Conservation (phyloP, 64 coral and sea anemone species). For the Pachyseris speciosa region DNA sequence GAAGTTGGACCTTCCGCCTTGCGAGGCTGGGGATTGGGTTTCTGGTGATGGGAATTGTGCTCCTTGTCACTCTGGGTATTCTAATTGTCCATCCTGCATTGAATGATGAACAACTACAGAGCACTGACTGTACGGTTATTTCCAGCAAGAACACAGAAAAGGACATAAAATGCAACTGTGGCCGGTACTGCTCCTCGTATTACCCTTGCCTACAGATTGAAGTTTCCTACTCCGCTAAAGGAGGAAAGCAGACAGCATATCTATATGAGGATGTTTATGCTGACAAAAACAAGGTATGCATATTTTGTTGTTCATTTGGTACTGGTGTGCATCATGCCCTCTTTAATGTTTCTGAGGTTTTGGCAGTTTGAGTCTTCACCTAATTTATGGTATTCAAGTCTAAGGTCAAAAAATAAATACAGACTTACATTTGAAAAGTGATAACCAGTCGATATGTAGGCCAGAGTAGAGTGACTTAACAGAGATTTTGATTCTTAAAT, state of each 20-base stretch:
- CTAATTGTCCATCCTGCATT: conserved; percentile 27
- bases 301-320: not conserved
- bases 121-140: conserved; percentile 8
- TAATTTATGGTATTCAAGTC: too few relatives aligned
- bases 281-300: conserved; percentile 16
- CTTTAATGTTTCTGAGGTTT: not conserved
- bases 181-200: conserved; percentile 33
- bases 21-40: not conserved
- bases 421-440: too few relatives aligned
- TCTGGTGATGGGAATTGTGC: not conserved
- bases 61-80: conserved; percentile 44
- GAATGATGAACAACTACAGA: conserved; percentile 10
- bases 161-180: conserved; percentile 24
- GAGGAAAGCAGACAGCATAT: not conserved
- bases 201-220: conserved; percentile 40
- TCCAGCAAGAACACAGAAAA: not conserved
- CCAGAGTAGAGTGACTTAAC: too few relatives aligned
- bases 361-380: too few relatives aligned
- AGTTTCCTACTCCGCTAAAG: conserved; percentile 1
- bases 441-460: too few relatives aligned
- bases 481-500: too few relatives aligned
- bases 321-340: not conserved
- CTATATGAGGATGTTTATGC: conserved; percentile 12
- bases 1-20: conserved; percentile 22
- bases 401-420: too few relatives aligned